Base-by-base conservation (phyloP, 2,113 vertebrate species). In the Scomber colias region DNA sequence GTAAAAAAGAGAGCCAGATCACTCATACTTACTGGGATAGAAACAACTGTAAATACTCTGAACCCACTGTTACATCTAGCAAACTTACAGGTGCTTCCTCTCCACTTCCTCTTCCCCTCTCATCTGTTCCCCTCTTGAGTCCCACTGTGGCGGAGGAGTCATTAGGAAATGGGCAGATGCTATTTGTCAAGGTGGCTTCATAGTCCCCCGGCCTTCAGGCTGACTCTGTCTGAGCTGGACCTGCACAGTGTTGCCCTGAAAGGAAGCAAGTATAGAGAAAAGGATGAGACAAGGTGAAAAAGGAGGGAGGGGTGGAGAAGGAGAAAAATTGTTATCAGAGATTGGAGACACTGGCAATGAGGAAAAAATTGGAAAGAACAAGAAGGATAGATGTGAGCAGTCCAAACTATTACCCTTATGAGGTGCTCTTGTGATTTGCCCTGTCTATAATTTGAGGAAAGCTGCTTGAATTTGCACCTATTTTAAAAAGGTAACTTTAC, bases 161-260 rank as follows among this genome's bases (percentile, higher is more conserved):
- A 90, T 94, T 89, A 91, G 51, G 55, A 76, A 56, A 61, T 57
- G 73, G 82, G 83, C 81, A 91, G 82, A 74, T 86, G 86, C 61
- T 84, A 86, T 90, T 91, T 86, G 84, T 92, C 89, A 87, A 61
- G 66, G 68, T 62, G 69, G 68, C 66, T 62, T 21, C 77, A 56
- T 51, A 64, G 79, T 84, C 75, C 24, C 24, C 24, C 24, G 24
- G 24, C 24, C 24, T 27, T 78, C 74, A 82, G 75, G 65, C 59
- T 74, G 79, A 56, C 59, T 51, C n/a, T 50, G 54, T 19, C 69
- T 72, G 56, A 71, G 63, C 53, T 31, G 45, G 81, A 57, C 72
- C 53, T 49, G 16, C 54, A 46, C 19, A 54, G 46, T 57, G 54
- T 48, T 82, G 10, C 56, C 73, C 64, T 87, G 69, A 78, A 49